phyloP scores from a whole-genome alignment of 1,140 invertebrate genomes.

The Pentalonia nigronervosa region DNA sequence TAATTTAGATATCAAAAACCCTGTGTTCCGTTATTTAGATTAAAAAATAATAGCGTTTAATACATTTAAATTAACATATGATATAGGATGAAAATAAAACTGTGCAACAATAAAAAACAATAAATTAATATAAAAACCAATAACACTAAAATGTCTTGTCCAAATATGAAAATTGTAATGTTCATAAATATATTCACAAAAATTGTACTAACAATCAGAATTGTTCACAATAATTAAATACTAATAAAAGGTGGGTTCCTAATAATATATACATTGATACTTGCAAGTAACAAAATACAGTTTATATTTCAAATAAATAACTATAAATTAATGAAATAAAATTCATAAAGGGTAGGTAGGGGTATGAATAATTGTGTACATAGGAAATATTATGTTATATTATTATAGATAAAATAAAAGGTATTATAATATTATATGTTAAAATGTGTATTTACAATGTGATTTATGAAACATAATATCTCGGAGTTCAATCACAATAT shows the following conservation, averaged over 20 bases:
- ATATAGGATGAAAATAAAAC: background rate
- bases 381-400: background rate
- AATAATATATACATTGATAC: background rate
- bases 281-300: background rate
- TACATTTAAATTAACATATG: background rate
- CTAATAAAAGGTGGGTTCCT: background rate
- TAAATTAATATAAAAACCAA: background rate
- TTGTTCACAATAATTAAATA: background rate
- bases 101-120: slow-evolving; percentile 24
- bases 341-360: background rate
- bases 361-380: background rate
- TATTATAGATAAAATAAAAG: background rate
- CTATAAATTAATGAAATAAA: background rate
- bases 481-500: background rate
- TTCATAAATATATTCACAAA: background rate
- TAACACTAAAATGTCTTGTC: background rate
- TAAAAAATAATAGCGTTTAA: slow-evolving; percentile 17
- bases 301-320: background rate
- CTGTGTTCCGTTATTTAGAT: slow-evolving; percentile 22
- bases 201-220: background rate
- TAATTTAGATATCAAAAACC: slow-evolving; percentile 41
- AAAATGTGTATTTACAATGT: background rate
- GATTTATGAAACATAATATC: background rate
- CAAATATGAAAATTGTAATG: background rate
- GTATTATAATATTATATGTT: background rate